A percentile compares a stretch with the other conserved stretches of the same genome.
phyloP scores from a whole-genome alignment of 2,797 vertebrate genomes.

The Siniperca undulata region DNA sequence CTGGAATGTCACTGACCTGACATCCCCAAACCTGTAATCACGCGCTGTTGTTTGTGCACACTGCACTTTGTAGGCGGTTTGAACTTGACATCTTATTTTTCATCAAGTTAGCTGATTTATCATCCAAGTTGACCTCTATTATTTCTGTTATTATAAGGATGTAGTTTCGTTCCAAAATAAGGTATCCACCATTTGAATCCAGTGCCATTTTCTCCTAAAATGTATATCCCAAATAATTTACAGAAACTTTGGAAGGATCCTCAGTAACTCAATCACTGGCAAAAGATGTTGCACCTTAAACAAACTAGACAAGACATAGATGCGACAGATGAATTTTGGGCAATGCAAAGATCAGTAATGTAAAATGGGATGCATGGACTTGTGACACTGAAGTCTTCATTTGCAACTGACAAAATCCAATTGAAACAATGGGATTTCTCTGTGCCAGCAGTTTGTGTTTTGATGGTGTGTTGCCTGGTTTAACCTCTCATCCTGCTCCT shows the following conservation, averaged over 20 bases:
- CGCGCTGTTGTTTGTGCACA: conserved; percentile 60
- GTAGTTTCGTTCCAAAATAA: conserved; percentile 17
- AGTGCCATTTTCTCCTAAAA: background rate
- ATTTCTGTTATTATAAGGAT: background rate
- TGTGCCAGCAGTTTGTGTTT: conserved; percentile 31
- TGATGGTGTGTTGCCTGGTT: conserved; percentile 17
- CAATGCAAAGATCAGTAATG: background rate
- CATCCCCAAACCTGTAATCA: conserved; percentile 70
- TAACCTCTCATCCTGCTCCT: conserved; percentile 28
- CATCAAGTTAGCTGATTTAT: conserved; percentile 1
- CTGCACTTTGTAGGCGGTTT: conserved; percentile 39
- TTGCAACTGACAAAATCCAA: background rate
- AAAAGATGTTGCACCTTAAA: background rate
- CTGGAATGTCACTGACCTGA: conserved; percentile 69
- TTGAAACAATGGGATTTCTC: conserved; percentile 11
- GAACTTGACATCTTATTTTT: conserved; percentile 55
- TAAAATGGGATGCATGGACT: background rate
- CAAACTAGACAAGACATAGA: background rate
- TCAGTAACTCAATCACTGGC: background rate
- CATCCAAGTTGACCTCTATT: conserved; percentile 5
- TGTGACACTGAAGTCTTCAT: conserved; percentile 19
- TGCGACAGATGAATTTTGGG: background rate
- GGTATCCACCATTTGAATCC: background rate
- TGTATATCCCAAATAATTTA: background rate
- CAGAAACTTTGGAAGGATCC: background rate